Evolutionary conservation across 2,797 vertebrate genomes (phyloP), one percentile per base, ranked within the genome.

Genomic region (Centropyge bicolor): DNA sequence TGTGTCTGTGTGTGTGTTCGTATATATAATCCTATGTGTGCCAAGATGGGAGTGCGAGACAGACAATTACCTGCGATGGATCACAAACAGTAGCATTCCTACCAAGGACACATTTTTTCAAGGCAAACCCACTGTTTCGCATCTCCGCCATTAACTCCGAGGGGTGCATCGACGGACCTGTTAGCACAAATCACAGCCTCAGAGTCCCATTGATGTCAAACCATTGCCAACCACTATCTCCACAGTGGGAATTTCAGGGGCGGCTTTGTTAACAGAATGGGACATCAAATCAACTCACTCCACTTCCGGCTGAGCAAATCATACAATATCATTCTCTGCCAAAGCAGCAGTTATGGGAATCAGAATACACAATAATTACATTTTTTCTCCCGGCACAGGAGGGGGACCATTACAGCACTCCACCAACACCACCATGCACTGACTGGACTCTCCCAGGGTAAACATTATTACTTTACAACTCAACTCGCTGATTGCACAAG

Each of bases 71-170:
- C 98, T 99, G 98, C 80, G 96, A 96, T 94, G 96, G 96, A 97
- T 99, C 98, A 95, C 96, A 97, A 96, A 96, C 93, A 90, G 97
- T 99, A 94, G 96, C 93, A 94, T 97, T 98, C 95, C 97, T 97
- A 95, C 96, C 98, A 96, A 99, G 97, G 88, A 99, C 98, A 96
- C 97, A 98, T 97, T 97, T 97, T 96, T 99, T 99, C 95, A 99
- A 97, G 92, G 97, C 97, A 96, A 99, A 98, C 94, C 98, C 98
- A 96, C 98, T 98, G 97, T 98, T 99, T 95, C 98, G 97, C 98
- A 99, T 99, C 97, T 99, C 98, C 88, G 97, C 98, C 97, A 99
- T 99, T 97, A 99, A 97, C 98, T 99, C 98, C 55, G 97, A 99
- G 97, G 98, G 98, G 97, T 99, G 98, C 98, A 99, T 98, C 89